phyloP scores from a whole-genome alignment of 2,113 vertebrate species.

The Euleptes europaea region DNA sequence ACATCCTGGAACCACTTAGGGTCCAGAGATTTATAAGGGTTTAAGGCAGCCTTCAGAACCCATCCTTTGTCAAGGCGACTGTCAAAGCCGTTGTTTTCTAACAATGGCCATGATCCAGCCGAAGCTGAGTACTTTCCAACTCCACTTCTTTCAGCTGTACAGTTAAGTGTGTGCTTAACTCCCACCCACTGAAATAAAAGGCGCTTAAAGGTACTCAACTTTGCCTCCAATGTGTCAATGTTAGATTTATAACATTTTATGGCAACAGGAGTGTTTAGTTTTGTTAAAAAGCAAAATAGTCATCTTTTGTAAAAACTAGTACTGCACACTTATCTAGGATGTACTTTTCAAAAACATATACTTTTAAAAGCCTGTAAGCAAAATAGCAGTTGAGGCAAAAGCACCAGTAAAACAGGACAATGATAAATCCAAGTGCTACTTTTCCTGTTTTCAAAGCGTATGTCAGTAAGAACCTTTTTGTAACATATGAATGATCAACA shows the following conservation, averaged over 20 bases:
- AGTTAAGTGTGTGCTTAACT: neutral
- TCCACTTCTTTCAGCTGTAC: neutral
- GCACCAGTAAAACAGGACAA: neutral
- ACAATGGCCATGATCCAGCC: neutral
- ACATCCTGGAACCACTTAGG: neutral
- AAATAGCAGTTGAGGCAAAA: neutral
- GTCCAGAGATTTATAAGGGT: constrained; percentile 40
- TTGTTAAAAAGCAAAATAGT: neutral
- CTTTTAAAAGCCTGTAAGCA: too few relatives aligned
- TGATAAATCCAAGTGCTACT: neutral
- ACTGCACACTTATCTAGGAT: neutral
- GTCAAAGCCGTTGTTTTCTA: neutral
- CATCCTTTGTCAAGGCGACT: neutral
- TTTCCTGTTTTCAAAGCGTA: neutral
- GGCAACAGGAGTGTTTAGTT: constrained; percentile 16
- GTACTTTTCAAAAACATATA: neutral
- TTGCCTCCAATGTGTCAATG: neutral
- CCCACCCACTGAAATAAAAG: neutral
- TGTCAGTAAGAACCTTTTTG: neutral
- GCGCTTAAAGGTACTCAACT: neutral
- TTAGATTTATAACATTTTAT: neutral
- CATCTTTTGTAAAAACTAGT: neutral
- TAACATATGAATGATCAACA: neutral
- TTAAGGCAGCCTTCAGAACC: neutral
- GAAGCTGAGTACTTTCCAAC: neutral